Evolutionary conservation across 2,797 vertebrate genomes (phyloP).

Genomic region (Caiman crocodilus): DNA sequence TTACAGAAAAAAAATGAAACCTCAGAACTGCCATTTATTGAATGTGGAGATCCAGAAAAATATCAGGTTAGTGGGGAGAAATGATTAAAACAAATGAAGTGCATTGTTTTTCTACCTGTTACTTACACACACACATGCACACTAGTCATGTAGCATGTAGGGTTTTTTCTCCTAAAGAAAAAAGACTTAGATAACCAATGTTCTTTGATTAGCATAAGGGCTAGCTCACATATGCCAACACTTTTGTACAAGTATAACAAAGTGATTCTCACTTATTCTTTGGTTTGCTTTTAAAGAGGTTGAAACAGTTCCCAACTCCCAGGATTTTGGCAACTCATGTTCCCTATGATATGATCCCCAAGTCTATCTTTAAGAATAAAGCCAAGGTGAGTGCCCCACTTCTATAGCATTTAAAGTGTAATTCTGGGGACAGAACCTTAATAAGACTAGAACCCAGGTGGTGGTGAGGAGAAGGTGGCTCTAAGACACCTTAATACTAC

Average conservation of each 20-base stretch:
- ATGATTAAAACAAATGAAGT: slow-evolving; percentile 14
- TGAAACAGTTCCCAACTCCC: slow-evolving; percentile 74
- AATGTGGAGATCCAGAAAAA: slow-evolving; percentile 74
- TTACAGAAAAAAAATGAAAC: slow-evolving; percentile 57
- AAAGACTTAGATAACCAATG: slow-evolving; percentile 1
- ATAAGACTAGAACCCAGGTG: background rate
- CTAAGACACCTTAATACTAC: background rate
- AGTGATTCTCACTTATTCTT: slow-evolving; percentile 9
- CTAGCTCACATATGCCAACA: background rate
- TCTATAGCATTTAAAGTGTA: background rate
- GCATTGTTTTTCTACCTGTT: slow-evolving; percentile 10
- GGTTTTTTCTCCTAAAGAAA: background rate
- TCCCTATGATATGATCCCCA: slow-evolving; percentile 69
- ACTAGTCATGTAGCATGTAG: slow-evolving; percentile 20
- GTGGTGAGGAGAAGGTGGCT: background rate
- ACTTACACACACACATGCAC: background rate
- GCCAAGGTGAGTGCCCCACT: slow-evolving; percentile 43
- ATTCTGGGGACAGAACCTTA: background rate
- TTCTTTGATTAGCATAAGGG: slow-evolving; percentile 20
- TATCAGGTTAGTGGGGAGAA: slow-evolving; percentile 76
- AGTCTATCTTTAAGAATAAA: slow-evolving; percentile 76
- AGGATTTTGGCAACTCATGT: slow-evolving; percentile 77
- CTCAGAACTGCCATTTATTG: slow-evolving; percentile 73
- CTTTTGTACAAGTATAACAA: background rate
- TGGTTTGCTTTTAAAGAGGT: slow-evolving; percentile 69